phyloP scores from a whole-genome alignment of 2,888 invertebrate species.

The Priapulus caudatus region DNA sequence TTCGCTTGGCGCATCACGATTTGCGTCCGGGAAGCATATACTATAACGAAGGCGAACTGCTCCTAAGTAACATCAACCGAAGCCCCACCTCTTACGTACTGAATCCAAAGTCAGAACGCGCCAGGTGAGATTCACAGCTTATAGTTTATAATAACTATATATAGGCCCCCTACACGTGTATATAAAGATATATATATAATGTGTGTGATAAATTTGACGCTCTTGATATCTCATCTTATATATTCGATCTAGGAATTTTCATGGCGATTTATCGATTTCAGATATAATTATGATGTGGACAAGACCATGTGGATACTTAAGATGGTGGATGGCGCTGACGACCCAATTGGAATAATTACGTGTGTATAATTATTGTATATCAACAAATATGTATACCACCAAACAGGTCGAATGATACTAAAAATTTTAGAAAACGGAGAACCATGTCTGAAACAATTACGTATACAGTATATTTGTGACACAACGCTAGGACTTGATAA shows the following conservation, averaged over 20 bases:
- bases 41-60: constrained; percentile 28
- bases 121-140: constrained; percentile 46
- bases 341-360: constrained; percentile 68
- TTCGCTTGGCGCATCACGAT: constrained; percentile 27
- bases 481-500: no score
- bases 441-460: no score
- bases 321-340: constrained; percentile 48
- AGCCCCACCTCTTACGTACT: constrained; percentile 31
- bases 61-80: constrained; percentile 32
- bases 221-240: no score
- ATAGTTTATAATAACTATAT: no score
- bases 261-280: no score
- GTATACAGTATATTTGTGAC: no score
- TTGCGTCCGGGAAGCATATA: constrained; percentile 29
- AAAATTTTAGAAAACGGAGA: no score
- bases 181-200: neutral
- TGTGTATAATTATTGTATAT: constrained; percentile 18
- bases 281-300: constrained; percentile 62
- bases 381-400: no score
- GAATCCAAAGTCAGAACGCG: constrained; percentile 42
- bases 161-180: neutral
- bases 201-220: constrained; percentile 2
- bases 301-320: constrained; percentile 68
- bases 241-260: no score
- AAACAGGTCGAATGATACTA: no score